phyloP scores from a whole-genome alignment of 1,140 invertebrate species.

The Anastatus disparis region DNA sequence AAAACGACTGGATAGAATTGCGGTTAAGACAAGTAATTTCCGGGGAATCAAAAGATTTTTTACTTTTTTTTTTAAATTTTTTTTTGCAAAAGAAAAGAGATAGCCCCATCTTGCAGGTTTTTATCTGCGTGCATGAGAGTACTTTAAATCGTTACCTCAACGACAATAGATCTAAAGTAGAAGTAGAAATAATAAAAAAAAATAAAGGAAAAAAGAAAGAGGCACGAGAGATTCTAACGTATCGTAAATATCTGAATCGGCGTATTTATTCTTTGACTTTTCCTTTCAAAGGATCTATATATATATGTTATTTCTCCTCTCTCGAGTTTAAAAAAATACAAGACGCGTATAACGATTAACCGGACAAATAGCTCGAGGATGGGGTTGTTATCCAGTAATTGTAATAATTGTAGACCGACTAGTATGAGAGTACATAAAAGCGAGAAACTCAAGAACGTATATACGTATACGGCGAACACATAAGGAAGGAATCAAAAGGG shows the following conservation, averaged over 20 bases:
- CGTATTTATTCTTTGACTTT: too few species aligned
- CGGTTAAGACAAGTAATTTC: constrained; percentile 20
- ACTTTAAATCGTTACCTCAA: constrained; percentile 16
- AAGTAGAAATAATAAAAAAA: too few species aligned
- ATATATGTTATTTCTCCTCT: background rate
- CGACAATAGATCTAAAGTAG: constrained; percentile 32
- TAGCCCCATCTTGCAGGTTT: constrained; percentile 14
- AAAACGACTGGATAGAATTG: background rate
- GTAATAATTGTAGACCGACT: constrained; percentile 62
- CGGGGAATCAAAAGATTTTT: constrained; percentile 36
- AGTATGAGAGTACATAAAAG: background rate
- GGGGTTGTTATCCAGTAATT: constrained; percentile 62
- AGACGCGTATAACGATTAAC: constrained; percentile 62
- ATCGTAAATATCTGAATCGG: constrained; percentile 57
- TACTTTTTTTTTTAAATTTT: background rate
- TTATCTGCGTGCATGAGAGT: constrained; percentile 15
- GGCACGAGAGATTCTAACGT: constrained; percentile 19
- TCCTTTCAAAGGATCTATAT: background rate
- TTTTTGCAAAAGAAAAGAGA: background rate
- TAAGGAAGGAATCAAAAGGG: background rate
- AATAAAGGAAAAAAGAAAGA: background rate
- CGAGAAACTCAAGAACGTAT: constrained; percentile 7
- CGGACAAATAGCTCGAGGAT: constrained; percentile 59
- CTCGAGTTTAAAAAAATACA: too few species aligned
- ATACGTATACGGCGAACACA: background rate